phyloP scores from a whole-genome alignment of 1,140 invertebrate species.

The Drosophila seguyi region DNA sequence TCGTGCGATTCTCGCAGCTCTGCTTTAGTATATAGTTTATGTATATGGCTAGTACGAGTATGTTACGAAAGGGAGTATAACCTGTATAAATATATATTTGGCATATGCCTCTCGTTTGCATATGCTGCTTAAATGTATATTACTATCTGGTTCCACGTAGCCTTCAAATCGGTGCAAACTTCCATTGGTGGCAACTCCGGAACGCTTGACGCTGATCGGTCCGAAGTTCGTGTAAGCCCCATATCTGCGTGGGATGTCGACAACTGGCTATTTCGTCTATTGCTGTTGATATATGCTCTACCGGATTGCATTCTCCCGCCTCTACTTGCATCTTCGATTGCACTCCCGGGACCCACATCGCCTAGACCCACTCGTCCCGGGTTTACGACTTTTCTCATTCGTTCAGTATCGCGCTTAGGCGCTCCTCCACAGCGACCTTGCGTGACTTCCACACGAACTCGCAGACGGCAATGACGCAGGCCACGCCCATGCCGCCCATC shows the following conservation, averaged over 20 bases:
- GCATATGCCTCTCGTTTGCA: slow-evolving; percentile 24
- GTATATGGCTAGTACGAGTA: slow-evolving; percentile 48
- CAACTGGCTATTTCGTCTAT: slow-evolving; percentile 28
- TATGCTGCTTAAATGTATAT: slow-evolving; percentile 38
- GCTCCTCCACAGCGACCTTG: slow-evolving; percentile 95
- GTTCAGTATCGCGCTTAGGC: slow-evolving; percentile 88
- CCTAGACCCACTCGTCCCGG: slow-evolving; percentile 79
- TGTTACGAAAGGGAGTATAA: slow-evolving; percentile 57
- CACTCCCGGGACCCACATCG: slow-evolving; percentile 14
- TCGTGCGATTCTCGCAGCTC: background rate
- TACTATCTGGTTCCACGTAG: slow-evolving; percentile 30
- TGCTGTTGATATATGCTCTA: slow-evolving; percentile 43
- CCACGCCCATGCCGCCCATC: slow-evolving; percentile 95
- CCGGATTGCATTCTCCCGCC: slow-evolving; percentile 32
- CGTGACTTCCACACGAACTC: slow-evolving; percentile 97
- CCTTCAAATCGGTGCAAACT: slow-evolving; percentile 43
- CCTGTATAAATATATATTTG: slow-evolving; percentile 58
- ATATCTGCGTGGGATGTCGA: slow-evolving; percentile 23
- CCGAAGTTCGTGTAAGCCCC: slow-evolving; percentile 22
- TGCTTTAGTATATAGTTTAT: slow-evolving; percentile 50
- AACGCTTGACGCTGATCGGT: background rate
- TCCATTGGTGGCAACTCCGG: slow-evolving; percentile 49
- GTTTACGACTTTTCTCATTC: slow-evolving; percentile 84
- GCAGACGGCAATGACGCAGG: slow-evolving; percentile 94
- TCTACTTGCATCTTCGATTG: slow-evolving; percentile 32